These are phyloP conservation scores for Pterostichus niger DNA, from an alignment of 2,888 invertebrate species.

Conservation along the genomic window DNA sequence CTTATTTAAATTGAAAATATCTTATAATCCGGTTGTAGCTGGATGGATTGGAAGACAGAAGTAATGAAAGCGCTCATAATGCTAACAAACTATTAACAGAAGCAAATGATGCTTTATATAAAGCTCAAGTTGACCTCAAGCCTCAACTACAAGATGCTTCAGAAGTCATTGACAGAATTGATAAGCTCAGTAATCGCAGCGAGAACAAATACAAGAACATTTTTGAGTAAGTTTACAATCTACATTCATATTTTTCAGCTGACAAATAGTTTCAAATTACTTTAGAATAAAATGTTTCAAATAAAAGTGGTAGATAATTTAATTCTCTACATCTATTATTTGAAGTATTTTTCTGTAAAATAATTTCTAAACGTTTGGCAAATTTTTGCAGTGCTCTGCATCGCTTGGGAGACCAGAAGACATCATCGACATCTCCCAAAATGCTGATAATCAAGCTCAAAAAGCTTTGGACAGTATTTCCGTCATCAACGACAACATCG, in stretches of 20 bases:
- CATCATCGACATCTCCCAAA: constrained; percentile 74
- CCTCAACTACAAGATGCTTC: constrained; percentile 81
- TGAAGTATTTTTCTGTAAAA: too few relatives aligned
- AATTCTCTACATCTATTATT: too few relatives aligned
- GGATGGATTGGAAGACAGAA: constrained; percentile 79
- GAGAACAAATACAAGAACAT: constrained; percentile 76
- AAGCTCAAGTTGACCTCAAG: constrained; percentile 77
- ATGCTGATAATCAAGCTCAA: constrained; percentile 76
- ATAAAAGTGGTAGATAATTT: too few relatives aligned
- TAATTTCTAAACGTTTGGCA: too few relatives aligned
- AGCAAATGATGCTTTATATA: constrained; percentile 76
- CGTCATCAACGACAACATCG: constrained; percentile 71
- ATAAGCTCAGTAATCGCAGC: constrained; percentile 78
- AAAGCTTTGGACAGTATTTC: constrained; percentile 72
- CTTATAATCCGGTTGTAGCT: constrained; percentile 73
- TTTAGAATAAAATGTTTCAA: too few relatives aligned
- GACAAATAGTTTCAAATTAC: too few relatives aligned
- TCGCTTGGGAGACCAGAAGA: constrained; percentile 69
- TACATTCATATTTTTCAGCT: too few relatives aligned
- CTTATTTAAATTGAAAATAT: too few relatives aligned
- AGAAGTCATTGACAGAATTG: constrained; percentile 78
- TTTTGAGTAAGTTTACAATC: constrained; percentile 58
- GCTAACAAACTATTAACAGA: constrained; percentile 78
- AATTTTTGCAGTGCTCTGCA: constrained; percentile 18
- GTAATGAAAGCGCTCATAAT: constrained; percentile 76